These are phyloP conservation scores for Prionace glauca DNA, from an alignment of 2,797 vertebrate species.

Conservation along the genomic window DNA sequence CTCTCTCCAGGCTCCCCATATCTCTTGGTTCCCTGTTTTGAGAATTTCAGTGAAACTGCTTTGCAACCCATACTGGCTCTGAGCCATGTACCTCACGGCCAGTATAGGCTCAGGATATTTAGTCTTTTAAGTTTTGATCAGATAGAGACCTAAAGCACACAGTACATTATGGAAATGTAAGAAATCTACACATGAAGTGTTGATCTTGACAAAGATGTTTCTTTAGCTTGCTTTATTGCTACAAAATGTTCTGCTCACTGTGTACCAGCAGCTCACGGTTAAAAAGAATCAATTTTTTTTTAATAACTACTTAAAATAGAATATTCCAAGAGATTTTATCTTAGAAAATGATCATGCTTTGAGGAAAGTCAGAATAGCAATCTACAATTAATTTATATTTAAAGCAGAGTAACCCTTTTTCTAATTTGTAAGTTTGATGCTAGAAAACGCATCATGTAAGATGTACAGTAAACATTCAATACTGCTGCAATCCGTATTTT, in stretches of 20 bases:
- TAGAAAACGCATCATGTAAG: not conserved
- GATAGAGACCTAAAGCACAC: constrained; percentile 3
- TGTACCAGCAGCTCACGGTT: not conserved
- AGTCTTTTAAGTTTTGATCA: not conserved
- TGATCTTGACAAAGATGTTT: not conserved
- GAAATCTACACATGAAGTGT: not conserved
- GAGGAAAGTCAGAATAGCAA: not conserved
- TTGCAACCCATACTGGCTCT: not conserved
- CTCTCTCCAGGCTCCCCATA: not conserved
- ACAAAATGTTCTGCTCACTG: constrained; percentile 33
- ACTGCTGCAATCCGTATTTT: not conserved
- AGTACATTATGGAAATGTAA: constrained; percentile 8
- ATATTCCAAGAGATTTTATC: constrained; percentile 1
- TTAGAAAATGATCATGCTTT: not conserved
- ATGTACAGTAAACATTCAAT: not conserved
- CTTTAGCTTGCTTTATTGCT: not conserved
- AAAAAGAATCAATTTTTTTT: not conserved
- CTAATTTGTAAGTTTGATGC: not conserved
- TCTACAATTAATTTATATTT: not conserved
- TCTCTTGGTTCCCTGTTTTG: not conserved
- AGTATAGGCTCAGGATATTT: not conserved
- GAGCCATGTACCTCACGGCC: not conserved
- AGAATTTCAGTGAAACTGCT: not conserved
- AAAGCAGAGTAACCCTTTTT: not conserved
- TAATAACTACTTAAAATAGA: not conserved